Base-by-base conservation (phyloP, 2,113 vertebrate species). In the Saguinus imperator region DNA sequence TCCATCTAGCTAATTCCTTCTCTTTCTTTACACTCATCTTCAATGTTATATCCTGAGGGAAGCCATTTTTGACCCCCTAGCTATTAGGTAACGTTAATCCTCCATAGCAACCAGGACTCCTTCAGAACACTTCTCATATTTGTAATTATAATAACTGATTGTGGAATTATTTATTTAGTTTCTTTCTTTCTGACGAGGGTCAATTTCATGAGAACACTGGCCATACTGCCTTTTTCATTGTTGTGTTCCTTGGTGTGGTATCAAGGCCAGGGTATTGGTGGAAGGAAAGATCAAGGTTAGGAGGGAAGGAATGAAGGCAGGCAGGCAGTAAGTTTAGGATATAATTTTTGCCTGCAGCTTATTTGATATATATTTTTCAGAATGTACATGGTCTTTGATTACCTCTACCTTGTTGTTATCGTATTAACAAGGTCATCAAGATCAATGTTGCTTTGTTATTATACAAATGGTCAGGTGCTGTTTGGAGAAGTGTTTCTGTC, bases 391-490 rank as follows among this genome's bases (percentile, higher is more conserved):
- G 11, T 52, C 37, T 95, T 87, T 58, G 18, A 18, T 72, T 72
- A 82, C 10, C 61, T 86, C 9, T 73, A 73, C 9, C 27, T 84
- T 95, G 10, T 82, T 48, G 17, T 92, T 92, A 48, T 80, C 16
- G 37, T 13, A 68, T 66, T 79, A 23, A 68, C 5, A 77, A 40
- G 3, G 8, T 87, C 48, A 55, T 18, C 90, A 57, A 89, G n/a
- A 37, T 86, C 88, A 80, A 35, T 87, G 72, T n/a, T 96, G 25
- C 25, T 96, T 72, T 92, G 10, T 87, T 87, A 50, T 92, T 57
- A 11, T 35, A 92, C 16, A 18, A n/a, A 10, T 7, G 27, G 14
- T 87, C 73, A 32, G 66, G 29, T 76, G 37, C 70, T 81, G 0
- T 92, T 70, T 91, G 82, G 77, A 88, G 89, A 95, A 82, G 43